phyloP scores from a whole-genome alignment of 2,113 vertebrate genomes.

The Morone saxatilis region DNA sequence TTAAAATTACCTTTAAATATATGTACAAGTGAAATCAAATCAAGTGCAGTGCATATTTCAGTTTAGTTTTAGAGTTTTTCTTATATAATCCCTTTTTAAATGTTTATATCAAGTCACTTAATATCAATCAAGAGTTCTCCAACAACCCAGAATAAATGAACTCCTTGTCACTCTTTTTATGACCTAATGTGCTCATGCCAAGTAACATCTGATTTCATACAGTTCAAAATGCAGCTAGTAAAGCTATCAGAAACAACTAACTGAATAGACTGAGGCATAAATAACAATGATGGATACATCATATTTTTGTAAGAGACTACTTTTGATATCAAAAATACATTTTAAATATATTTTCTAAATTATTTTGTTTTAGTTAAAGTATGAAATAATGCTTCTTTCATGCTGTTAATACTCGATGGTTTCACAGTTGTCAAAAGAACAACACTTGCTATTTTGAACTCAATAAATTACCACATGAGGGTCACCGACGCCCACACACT shows the following conservation, averaged over 20 bases:
- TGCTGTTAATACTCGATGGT: background rate
- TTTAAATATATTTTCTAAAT: background rate
- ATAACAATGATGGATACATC: background rate
- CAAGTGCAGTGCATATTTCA: background rate
- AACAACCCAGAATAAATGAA: background rate
- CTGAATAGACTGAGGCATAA: background rate
- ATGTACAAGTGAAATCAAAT: background rate
- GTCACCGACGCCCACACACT: slow-evolving; percentile 47
- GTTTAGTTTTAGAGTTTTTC: background rate
- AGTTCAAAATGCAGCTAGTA: background rate
- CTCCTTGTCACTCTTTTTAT: background rate
- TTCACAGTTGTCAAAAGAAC: slow-evolving; percentile 34
- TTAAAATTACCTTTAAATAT: background rate
- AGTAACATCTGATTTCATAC: slow-evolving; percentile 11
- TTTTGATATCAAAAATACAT: background rate
- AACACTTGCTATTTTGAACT: slow-evolving; percentile 53
- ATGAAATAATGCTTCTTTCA: background rate
- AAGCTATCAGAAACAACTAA: slow-evolving; percentile 23
- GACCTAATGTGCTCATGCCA: slow-evolving; percentile 7
- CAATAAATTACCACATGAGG: slow-evolving; percentile 53
- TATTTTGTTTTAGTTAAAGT: background rate
- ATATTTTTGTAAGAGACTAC: background rate
- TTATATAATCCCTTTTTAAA: background rate
- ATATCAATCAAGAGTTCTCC: background rate
- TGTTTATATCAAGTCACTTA: background rate